Percentiles rank a stretch among this genome's conserved stretches.
Conservation (phyloP, 2,888 invertebrate genomes). For the Tipula confusa region DNA sequence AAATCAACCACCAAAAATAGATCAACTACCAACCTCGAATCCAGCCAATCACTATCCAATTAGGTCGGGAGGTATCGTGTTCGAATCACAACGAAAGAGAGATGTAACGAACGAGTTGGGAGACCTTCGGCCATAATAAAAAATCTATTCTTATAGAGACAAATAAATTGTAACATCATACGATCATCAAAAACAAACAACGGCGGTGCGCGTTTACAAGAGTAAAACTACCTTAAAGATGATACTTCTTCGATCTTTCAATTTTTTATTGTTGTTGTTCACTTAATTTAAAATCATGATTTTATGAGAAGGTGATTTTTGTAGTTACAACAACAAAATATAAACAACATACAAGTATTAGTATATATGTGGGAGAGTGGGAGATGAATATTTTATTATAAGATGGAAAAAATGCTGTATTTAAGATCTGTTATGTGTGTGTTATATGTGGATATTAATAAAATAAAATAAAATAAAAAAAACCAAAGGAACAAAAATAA, state of each 20-base stretch:
- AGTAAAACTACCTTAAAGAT: conserved; percentile 1
- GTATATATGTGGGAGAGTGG: conserved; percentile 7
- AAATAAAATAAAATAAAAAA: no score
- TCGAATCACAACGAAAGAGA: no score
- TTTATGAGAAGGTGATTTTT: conserved; percentile 3
- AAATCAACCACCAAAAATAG: no score
- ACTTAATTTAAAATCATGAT: neutral
- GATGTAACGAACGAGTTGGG: no score
- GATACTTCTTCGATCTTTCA: neutral
- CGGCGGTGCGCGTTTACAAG: neutral
- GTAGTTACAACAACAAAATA: neutral
- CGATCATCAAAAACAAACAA: neutral
- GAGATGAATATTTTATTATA: neutral
- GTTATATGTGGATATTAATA: neutral
- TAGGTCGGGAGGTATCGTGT: no score
- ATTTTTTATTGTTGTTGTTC: neutral
- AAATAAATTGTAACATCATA: neutral
- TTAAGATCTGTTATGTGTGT: neutral
- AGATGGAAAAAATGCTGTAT: neutral
- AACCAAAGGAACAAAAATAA: neutral
- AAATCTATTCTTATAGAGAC: no score
- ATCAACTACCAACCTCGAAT: no score
- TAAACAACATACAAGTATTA: neutral
- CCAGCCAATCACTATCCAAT: no score
- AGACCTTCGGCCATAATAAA: no score